phyloP scores from a whole-genome alignment of 2,888 invertebrate genomes.

The Agrilus biguttatus region DNA sequence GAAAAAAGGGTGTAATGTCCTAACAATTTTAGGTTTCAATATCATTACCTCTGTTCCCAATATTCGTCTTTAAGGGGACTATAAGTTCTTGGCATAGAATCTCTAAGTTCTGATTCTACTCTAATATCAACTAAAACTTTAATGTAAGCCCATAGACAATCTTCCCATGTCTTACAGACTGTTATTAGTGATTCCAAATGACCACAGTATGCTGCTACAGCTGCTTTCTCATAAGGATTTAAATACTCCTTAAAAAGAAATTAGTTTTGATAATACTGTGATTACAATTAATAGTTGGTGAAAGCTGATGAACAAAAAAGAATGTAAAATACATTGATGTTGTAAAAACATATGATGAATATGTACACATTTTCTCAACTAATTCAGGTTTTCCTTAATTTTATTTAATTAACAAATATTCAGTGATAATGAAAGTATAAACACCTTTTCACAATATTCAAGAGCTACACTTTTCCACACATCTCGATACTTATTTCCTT shows the following conservation, averaged over 20 bases:
- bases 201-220: slow-evolving; percentile 70
- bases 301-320: too few species aligned
- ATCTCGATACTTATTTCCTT: slow-evolving; percentile 72
- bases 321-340: too few species aligned
- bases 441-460: slow-evolving; percentile 29
- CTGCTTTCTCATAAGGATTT: slow-evolving; percentile 46
- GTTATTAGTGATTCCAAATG: slow-evolving; percentile 63
- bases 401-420: background rate
- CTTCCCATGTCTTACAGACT: slow-evolving; percentile 75
- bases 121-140: slow-evolving; percentile 68
- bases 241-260: slow-evolving; percentile 32
- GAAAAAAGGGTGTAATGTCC: background rate
- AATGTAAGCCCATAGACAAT: slow-evolving; percentile 79
- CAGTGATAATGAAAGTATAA: background rate
- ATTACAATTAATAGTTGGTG: background rate
- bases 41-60: slow-evolving; percentile 41
- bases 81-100: slow-evolving; percentile 39
- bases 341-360: too few species aligned
- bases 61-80: slow-evolving; percentile 48
- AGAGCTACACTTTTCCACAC: slow-evolving; percentile 65
- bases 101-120: slow-evolving; percentile 66
- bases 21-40: background rate
- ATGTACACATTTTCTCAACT: too few species aligned
- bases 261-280: background rate
- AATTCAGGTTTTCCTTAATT: too few species aligned